These are phyloP conservation scores for Andrena cerasifolii DNA, from an alignment of 1,140 invertebrate genomes.

Conservation along the genomic window DNA sequence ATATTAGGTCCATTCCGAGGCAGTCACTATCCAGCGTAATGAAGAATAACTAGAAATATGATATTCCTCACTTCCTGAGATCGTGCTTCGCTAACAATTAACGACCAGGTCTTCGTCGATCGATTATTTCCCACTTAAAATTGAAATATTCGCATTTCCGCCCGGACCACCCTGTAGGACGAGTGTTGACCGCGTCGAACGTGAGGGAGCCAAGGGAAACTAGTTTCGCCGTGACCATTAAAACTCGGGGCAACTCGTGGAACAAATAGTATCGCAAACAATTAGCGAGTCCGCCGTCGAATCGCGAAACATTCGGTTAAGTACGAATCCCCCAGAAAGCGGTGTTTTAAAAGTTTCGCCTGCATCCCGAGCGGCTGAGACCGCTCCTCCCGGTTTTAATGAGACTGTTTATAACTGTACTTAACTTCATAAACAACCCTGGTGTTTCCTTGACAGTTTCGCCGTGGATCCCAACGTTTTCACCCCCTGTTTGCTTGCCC, in stretches of 20 bases:
- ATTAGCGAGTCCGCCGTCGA: constrained; percentile 14
- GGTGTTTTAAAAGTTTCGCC: constrained; percentile 14
- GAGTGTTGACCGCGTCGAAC: neutral
- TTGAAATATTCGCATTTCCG: no score
- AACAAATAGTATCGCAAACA: constrained; percentile 14
- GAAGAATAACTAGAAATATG: no score
- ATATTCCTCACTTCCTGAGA: no score
- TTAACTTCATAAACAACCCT: constrained; percentile 13
- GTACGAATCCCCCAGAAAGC: constrained; percentile 5
- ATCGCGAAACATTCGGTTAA: constrained; percentile 19
- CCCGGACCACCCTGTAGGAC: no score
- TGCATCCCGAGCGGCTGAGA: neutral
- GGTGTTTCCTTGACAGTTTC: no score
- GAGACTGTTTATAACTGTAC: constrained; percentile 19
- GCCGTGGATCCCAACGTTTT: neutral
- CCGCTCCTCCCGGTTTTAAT: neutral
- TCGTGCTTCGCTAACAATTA: no score
- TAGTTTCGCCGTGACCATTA: neutral
- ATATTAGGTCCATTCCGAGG: no score
- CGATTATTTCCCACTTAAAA: no score
- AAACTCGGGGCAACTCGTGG: neutral
- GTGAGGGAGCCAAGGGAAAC: neutral
- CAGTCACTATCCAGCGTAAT: no score
- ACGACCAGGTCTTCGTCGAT: no score
- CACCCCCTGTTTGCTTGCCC: neutral